Evolutionary conservation across 2,113 vertebrate species (phyloP).

Genomic region (Strix aluco): DNA sequence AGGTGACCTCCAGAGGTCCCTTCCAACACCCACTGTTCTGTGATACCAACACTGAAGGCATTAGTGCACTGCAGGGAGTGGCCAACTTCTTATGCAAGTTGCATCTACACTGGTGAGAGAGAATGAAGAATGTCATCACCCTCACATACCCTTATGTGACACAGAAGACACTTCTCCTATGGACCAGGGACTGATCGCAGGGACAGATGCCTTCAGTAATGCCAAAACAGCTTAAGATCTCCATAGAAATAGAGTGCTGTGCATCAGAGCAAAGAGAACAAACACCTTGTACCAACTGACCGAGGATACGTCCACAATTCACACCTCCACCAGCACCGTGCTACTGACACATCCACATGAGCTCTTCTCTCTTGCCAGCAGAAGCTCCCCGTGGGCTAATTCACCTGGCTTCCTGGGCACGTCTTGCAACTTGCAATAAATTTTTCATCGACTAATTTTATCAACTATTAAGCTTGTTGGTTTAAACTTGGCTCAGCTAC

Average conservation of each 20-base stretch:
- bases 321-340: not conserved
- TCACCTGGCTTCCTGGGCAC: not conserved
- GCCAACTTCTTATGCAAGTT: not conserved
- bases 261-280: not conserved
- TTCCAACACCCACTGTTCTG: not conserved
- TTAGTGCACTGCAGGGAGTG: not conserved
- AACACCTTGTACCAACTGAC: not conserved
- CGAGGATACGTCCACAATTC: not conserved
- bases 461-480: not conserved
- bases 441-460: not conserved
- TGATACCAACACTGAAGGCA: not conserved
- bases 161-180: not conserved
- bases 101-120: not conserved
- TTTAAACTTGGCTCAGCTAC: not conserved
- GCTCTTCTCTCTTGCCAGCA: not conserved
- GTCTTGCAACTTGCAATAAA: not conserved
- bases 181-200: accelerated
- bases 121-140: not conserved
- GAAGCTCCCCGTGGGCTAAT: not conserved
- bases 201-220: not conserved
- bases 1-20: not conserved
- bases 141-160: not conserved
- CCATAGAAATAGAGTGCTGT: not conserved
- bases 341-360: not conserved
- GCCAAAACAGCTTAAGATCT: not conserved